Base-by-base conservation (phyloP, 2,888 invertebrate species). In the Agelastica alni region DNA sequence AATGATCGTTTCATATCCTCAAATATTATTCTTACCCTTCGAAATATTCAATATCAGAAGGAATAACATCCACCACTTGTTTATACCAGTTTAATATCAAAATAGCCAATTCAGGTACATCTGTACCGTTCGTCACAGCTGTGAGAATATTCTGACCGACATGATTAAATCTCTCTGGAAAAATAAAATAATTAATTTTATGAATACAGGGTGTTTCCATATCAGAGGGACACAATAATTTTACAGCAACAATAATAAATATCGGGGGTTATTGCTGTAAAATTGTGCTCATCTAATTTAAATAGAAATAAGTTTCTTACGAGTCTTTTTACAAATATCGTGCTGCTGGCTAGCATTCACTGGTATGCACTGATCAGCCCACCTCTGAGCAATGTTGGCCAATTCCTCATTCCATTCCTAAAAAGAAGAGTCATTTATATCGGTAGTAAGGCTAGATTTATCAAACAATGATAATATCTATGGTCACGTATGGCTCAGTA, bases 21-120 rank as follows among this genome's bases (percentile, higher is more conserved):
- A 22, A 22, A 13, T 30, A 14, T 43, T 43, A 17, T 31, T 17
- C 53, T 52, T 61, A 67, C 67, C 62, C 64, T 14, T 58, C 46
- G 43, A 67, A 67, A 17, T 53, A 46, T 13, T 62, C 54, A 41
- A 66, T 46, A 51, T 64, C 64, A 4, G 62, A 58, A 12, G 65
- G 62, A 43, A 64, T 56, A 5, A 66, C 59, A 37, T 62, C 53
- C 6, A 44, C 42, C n/a, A 66, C 63, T 62, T 66, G 64, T 30
- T 67, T 61, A 18, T 64, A 65, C 67, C 67, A 67, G 42, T 62
- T 65, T 46, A 65, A 47, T 22, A 67, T 59, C n/a, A 67, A 52
- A 32, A 61, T 51, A 4, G 60, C 62, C n/a, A 67, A 41, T 51
- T 65, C 64, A 20, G 67, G 61, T 14, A 62, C 32, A 6, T 58